Evolutionary conservation across 2,113 vertebrate genomes (phyloP), one percentile per base, ranked within the genome.

Genomic region (Pollachius pollachius): DNA sequence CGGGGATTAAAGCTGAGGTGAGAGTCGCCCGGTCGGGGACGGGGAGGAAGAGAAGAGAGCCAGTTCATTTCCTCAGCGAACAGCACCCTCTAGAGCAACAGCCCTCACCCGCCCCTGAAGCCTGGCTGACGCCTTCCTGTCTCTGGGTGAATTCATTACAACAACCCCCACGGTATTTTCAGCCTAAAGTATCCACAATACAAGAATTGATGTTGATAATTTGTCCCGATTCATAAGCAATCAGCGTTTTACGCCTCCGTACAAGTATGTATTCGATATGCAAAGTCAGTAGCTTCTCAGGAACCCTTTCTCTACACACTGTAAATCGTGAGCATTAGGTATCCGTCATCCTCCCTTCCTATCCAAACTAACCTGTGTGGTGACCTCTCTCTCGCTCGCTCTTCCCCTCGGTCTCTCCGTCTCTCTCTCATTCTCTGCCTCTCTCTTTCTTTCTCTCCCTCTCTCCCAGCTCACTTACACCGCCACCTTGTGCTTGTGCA

Each of bases 71-170:
- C 69, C 60, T 84, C 81, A 88, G 87, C 82, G 52, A 88, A 91
- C 84, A 89, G 89, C 89, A 77, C 89, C 89, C 86, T 87, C 89
- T 92, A 87, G 83, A 91, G 88, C 65, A 74, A 37, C 61, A 67
- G 60, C 60, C 18, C 4, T 62, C 70, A 58, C 56, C 60, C 18
- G 60, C 0, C 52, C 69, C 37, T 78, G 62, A 15, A 64, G 37
- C 64, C 54, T 3, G 34, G 27, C 30, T 25, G 5, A 8, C 5
- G 64, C 30, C 23, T 9, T 11, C 34, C 4, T n/a, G 57, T 61
- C 63, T 19, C 63, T 58, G 60, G 30, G 66, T 18, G n/a, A 71
- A 27, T 52, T 64, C 25, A 30, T 27, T 30, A n/a, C 52, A 37
- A 61, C 23, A 62, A 17, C 8, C 17, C 27, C 48, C 27, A 34